A percentile compares a stretch with the other conserved stretches of the same genome.
Conservation (phyloP, 1,140 invertebrate species). For the Heliothis subflexa region DNA sequence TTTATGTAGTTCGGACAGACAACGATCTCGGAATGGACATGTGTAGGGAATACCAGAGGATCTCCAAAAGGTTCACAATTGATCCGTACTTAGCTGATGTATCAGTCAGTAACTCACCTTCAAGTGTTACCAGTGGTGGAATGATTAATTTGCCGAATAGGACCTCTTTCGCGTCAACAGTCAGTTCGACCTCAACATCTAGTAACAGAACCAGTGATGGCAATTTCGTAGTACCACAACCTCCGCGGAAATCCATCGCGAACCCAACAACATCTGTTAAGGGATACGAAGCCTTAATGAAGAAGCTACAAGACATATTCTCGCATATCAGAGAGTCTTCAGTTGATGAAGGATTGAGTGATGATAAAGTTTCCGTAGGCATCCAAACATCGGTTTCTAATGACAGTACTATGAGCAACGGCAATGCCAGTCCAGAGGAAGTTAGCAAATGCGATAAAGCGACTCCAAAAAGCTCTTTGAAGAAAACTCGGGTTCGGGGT, state of each 20-base stretch:
- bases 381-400: constrained; percentile 71
- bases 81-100: constrained; percentile 82
- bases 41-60: constrained; percentile 82
- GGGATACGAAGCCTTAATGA: constrained; percentile 79
- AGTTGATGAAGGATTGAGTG: constrained; percentile 64
- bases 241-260: constrained; percentile 76
- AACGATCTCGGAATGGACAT: constrained; percentile 82
- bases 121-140: constrained; percentile 81
- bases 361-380: constrained; percentile 77
- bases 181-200: constrained; percentile 78
- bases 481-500: constrained; percentile 77
- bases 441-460: constrained; percentile 78
- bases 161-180: constrained; percentile 79
- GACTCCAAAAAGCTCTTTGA: constrained; percentile 84
- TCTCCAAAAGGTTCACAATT: constrained; percentile 80
- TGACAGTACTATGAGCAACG: constrained; percentile 70
- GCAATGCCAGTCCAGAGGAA: constrained; percentile 80
- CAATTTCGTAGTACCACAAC: constrained; percentile 81
- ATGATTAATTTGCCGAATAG: constrained; percentile 81
- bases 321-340: constrained; percentile 73
- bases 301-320: constrained; percentile 82
- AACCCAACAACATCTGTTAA: constrained; percentile 77
- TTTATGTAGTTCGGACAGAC: constrained; percentile 81
- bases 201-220: constrained; percentile 83
- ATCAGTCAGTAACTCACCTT: constrained; percentile 77